Conservation (phyloP, 2,113 vertebrate species). For the Ophiodon elongatus region DNA sequence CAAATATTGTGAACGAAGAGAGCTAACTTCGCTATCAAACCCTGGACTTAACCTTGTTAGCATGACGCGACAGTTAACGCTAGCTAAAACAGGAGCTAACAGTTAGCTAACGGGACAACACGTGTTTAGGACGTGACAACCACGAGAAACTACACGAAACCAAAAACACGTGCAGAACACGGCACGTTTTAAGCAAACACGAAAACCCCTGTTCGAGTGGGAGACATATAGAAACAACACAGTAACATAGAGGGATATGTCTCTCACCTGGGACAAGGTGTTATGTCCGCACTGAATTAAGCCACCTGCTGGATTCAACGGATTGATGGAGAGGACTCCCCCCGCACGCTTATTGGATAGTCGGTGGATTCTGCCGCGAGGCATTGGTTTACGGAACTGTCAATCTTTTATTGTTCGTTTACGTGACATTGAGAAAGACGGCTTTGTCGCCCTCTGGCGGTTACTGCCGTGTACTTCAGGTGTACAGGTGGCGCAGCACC, state of each 20-base stretch:
- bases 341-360: constrained; percentile 24
- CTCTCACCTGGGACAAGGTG: not conserved
- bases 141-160: not conserved
- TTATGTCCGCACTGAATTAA: not conserved
- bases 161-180: not conserved
- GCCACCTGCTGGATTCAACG: accelerated
- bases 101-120: not conserved
- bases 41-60: not conserved
- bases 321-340: accelerated
- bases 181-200: not conserved
- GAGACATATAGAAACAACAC: not conserved
- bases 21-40: not conserved
- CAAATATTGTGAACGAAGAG: not conserved
- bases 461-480: not conserved
- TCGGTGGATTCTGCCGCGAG: not conserved
- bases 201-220: accelerated
- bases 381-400: constrained; percentile 56
- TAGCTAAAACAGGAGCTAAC: not conserved
- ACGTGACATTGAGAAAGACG: accelerated
- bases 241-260: not conserved
- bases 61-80: too few species aligned
- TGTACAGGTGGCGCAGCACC: too few species aligned
- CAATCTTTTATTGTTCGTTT: constrained; percentile 18
- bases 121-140: not conserved
- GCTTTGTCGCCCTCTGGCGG: constrained; percentile 31